Evolutionary conservation across 2,888 invertebrate species (phyloP).

Genomic region (Seladonia tumulorum): DNA sequence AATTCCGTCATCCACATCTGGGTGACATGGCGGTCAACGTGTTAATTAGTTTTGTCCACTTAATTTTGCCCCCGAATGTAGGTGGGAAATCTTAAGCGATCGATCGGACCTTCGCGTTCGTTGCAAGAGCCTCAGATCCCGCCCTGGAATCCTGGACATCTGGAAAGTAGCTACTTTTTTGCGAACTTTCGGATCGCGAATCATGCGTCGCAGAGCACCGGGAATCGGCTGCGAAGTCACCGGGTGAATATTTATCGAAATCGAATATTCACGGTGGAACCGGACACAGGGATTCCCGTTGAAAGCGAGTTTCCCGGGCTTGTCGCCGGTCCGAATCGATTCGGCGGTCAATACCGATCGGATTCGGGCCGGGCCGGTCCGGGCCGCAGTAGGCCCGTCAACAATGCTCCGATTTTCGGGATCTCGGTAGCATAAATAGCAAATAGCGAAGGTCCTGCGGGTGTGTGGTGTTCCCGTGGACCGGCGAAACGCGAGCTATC

Average conservation of each 20-base stretch:
- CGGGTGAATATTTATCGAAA: constrained; percentile 51
- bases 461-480: constrained; percentile 54
- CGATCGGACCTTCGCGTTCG: too few relatives aligned
- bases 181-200: not conserved
- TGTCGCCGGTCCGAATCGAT: constrained; percentile 27
- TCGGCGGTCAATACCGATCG: constrained; percentile 9
- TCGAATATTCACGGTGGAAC: constrained; percentile 47
- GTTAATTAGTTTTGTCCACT: too few relatives aligned
- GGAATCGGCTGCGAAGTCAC: not conserved
- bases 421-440: constrained; percentile 71
- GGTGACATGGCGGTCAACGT: too few relatives aligned
- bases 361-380: constrained; percentile 43
- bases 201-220: not conserved
- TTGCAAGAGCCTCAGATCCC: too few relatives aligned
- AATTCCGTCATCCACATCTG: too few relatives aligned
- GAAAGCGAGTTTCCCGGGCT: constrained; percentile 57
- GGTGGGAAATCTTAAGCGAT: too few relatives aligned
- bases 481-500: constrained; percentile 53
- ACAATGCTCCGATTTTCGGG: constrained; percentile 73
- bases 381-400: constrained; percentile 24
- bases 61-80: too few relatives aligned
- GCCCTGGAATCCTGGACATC: too few relatives aligned
- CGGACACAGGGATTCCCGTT: constrained; percentile 47
- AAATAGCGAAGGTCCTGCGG: constrained; percentile 64
- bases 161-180: not conserved